Evolutionary conservation across 2,888 invertebrate species (phyloP), one percentile per base, ranked within the genome.

Genomic region (Pocota personata): DNA sequence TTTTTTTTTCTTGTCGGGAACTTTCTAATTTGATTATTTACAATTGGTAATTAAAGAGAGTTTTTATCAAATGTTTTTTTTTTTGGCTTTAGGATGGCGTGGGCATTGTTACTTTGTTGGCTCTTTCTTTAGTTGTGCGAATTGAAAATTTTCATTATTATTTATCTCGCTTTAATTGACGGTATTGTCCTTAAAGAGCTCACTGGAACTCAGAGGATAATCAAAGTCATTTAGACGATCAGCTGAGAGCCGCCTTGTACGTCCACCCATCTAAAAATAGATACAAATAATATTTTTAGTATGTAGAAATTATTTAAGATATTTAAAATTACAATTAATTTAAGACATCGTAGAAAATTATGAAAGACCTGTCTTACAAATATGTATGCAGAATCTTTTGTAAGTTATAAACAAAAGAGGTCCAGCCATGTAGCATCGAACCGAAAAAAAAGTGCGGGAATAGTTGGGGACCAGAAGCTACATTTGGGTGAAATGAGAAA

Each of bases 211-310:
- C 7, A 64, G 43, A 21, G 90, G 89, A 87, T 91, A 91, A 62
- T 91, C 92, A 60, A 90, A 76, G 86, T 91, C 92, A 10, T 84
- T 86, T 6, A 89, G 66, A 14, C 89, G 91, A 35, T 90, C 88
- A 4, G 88, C 58, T 14, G 89, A 60, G 6, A 72, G 89, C 82
- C 91, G 89, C 66, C 91, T 89, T 24, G 90, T 88, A 4, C 89
- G 90, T 16, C 89, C 88, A 27, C 88, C 89, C 69, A 91, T 89
- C 91, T 91, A 35, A 71, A 82, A 19, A 27, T 75, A 77, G 19
- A 30, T 7, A 40, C 58, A 57, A 66, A 21, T 43, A 8, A 43
- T 30, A 19, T n/a, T 40, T 12, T 5, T 5, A 55, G 16, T 10
- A 14, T 30, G 12, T 19, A n/a, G 12, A 24, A 40, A 60, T 30